Evolutionary conservation across 2,113 vertebrate genomes (phyloP), one percentile per base, ranked within the genome.

Genomic region (Chloropsis hardwickii): DNA sequence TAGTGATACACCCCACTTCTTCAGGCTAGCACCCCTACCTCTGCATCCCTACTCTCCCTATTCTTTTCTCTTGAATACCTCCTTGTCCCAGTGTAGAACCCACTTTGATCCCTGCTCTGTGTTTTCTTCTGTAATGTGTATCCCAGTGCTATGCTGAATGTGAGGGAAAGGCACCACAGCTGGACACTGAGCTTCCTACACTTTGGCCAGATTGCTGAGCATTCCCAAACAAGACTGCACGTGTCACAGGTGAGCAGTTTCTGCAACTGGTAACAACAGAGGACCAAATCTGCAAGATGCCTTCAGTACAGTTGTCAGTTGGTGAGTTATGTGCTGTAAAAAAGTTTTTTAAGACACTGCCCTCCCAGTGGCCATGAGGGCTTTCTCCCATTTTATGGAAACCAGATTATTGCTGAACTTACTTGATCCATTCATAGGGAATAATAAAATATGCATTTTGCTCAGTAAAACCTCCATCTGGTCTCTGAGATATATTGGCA

Each of bases 401-500:
- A 70, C 86, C 27, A 93, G 66, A 86, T 93, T 90, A 86, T 86
- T 33, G 6, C 76, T 90, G 76, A 88, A 95, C 27, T 78, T 81
- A 66, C 11, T 90, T 70, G 64, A 78, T 71, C 67, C 35, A 21
- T 72, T 95, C 60, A 81, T 14, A 51, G 88, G 80, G 91, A 95
- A 60, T 62, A 96, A 66, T 90, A 88, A 92, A 86, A 81, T 39
- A 80, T 0, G 37, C 42, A 35, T 48, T 78, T 95, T 78, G 12
- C 86, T 83, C 64, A n/a, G 51, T 88, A 71, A 84, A 88, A 93
- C 24, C 61, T 96, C 92, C 67, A 60, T 83, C 91, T 94, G 67
- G 33, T 81, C 56, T 92, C 67, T 81, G 76, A 90, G 64, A 86
- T 94, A 47, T 37, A 86, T 91, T 67, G 62, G 54, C 69, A 86